phyloP scores from a whole-genome alignment of 2,797 vertebrate genomes.

The Argentina silus region DNA sequence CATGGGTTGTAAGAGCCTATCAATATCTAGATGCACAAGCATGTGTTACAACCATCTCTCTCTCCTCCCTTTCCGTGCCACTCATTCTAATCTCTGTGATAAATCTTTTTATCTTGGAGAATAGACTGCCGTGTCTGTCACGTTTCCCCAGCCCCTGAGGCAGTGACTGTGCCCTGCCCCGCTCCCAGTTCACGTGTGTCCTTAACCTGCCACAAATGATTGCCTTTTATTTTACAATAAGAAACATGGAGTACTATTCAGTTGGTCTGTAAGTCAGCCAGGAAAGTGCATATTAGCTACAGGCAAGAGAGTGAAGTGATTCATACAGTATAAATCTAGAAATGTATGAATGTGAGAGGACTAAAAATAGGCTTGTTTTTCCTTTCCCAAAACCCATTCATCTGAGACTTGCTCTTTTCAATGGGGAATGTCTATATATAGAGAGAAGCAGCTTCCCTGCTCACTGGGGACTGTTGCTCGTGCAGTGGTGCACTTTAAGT shows the following conservation, averaged over 20 bases:
- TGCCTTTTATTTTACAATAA: slow-evolving; percentile 40
- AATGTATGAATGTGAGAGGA: slow-evolving; percentile 46
- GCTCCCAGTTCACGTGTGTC: slow-evolving; percentile 44
- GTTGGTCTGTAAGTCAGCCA: slow-evolving; percentile 24
- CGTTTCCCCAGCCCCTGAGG: slow-evolving; percentile 48
- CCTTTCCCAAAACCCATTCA: slow-evolving; percentile 38
- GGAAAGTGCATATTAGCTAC: slow-evolving; percentile 34
- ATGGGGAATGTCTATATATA: slow-evolving; percentile 32
- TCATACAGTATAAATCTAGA: slow-evolving; percentile 46
- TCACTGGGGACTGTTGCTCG: slow-evolving; percentile 14
- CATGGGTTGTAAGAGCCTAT: not conserved
- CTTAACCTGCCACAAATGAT: slow-evolving; percentile 60
- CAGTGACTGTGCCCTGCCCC: slow-evolving; percentile 18
- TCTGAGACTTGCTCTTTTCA: slow-evolving; percentile 41
- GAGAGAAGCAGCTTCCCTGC: slow-evolving; percentile 8
- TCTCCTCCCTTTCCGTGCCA: slow-evolving; percentile 4
- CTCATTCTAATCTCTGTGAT: slow-evolving; percentile 26
- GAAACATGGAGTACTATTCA: slow-evolving; percentile 43
- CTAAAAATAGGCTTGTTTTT: slow-evolving; percentile 50
- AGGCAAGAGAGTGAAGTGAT: slow-evolving; percentile 43
- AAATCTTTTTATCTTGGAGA: slow-evolving; percentile 23
- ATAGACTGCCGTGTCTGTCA: slow-evolving; percentile 39
- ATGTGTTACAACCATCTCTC: slow-evolving; percentile 16
- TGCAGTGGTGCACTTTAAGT: not conserved
- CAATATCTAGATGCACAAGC: not conserved